A percentile compares a stretch with the other conserved stretches of the same genome.
These are phyloP conservation scores for Phyllopteryx taeniolatus DNA, from an alignment of 2,113 vertebrate genomes.

Conservation along the genomic window DNA sequence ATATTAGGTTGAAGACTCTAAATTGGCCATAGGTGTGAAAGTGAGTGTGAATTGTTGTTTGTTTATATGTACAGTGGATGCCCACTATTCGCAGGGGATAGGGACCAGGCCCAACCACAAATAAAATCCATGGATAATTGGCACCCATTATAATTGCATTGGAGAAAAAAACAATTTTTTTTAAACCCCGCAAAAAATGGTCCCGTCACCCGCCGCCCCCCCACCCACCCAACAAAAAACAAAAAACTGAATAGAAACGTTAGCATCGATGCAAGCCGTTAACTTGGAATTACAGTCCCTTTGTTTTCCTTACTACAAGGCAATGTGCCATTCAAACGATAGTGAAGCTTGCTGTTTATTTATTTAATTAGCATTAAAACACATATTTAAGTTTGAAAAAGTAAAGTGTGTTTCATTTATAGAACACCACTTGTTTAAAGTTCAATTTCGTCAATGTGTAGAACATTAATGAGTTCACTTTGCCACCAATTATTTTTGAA, in stretches of 20 bases:
- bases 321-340: not conserved
- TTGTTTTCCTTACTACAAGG: not conserved
- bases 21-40: too few relatives aligned
- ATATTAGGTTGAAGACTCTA: too few relatives aligned
- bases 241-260: not conserved
- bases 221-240: not conserved
- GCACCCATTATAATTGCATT: too few relatives aligned
- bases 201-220: too few relatives aligned
- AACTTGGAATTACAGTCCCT: not conserved
- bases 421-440: not conserved
- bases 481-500: slow-evolving; percentile 5
- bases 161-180: too few relatives aligned
- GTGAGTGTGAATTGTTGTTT: too few relatives aligned
- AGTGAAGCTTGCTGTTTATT: not conserved
- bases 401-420: not conserved
- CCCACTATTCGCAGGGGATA: too few relatives aligned
- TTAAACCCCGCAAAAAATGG: too few relatives aligned
- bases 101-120: too few relatives aligned
- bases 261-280: not conserved
- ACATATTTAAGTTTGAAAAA: not conserved
- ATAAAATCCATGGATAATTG: too few relatives aligned
- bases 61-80: too few relatives aligned
- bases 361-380: not conserved
- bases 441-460: slow-evolving; percentile 14
- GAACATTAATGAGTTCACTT: not conserved